Evolutionary conservation across 2,888 invertebrate species (phyloP), one percentile per base, ranked within the genome.

Genomic region (Drosophila algonquin): DNA sequence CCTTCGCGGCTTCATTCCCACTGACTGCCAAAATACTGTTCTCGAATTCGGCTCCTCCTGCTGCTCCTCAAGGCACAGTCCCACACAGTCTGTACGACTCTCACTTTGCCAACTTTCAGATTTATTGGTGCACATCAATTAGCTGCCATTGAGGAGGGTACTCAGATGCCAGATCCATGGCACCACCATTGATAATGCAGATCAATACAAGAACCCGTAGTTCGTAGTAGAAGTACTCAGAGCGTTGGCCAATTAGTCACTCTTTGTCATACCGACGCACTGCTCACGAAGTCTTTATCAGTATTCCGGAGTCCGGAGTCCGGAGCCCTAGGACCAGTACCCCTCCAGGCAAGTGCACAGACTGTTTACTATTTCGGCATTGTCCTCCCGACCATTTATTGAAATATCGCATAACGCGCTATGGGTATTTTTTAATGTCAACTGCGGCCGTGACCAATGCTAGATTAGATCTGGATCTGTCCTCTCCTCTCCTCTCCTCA

Each of bases 51-150:
- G 21, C 3, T 24, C 24, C 24, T 24, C 5, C 40, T 35, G 53
- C 12, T 18, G 44, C 30, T 40, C 52, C 48, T 3, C 50, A 51
- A 67, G 55, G 67, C 30, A 30, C 7, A 32, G 32, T 10, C 32
- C 12, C 76, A 79, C 56, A 61, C 52, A 58, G 54, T 62, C 52
- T 40, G 40, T 6, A 2, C n/a, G 40, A 56, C 56, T 67, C 68
- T 68, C 32, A 32, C 67, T 54, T 30, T 30, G n/a, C 40, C 67
- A 55, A 65, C 44, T 67, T 65, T 54, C 68, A 77, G 88, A 87
- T 85, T 83, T 87, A 87, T 83, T 85, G 73, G 65, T 71, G 80
- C 70, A 73, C 82, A 87, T 87, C 76, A 87, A 82, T 83, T 83
- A 75, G 86, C 59, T 79, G 80, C 50, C 77, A 63, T 47, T 65